Evolutionary conservation across 2,797 vertebrate species (phyloP), one percentile per base, ranked within the genome.

Genomic region (Chanos chanos): DNA sequence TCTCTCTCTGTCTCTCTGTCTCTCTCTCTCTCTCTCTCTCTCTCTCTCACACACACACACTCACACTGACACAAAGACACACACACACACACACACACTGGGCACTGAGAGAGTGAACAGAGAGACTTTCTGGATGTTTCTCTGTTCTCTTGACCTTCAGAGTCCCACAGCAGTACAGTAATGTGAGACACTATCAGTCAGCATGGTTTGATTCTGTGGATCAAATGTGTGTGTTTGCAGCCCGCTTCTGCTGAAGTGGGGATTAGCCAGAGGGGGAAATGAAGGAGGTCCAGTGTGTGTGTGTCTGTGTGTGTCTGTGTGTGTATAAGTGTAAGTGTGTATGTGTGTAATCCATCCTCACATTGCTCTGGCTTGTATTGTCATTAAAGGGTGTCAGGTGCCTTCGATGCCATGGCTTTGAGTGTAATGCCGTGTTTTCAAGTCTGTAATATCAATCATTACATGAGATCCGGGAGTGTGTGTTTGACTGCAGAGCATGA

Each of bases 121-220:
- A 41, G 40, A 43, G 40, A 24, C 43, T 56, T 54, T 64, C 64
- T 68, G 43, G 58, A 66, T 16, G 18, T 61, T 41, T 60, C 39
- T 43, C 54, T 64, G 56, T 70, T 59, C 31, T 59, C 65, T 72
- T 72, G 65, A 68, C 66, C 70, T 72, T 72, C 70, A 62, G 49
- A 69, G 62, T 83, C 86, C 75, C 33, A 45, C 22, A n/a, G n/a
- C n/a, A n/a, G 51, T 53, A 52, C 44, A 39, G 67, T 50, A 73
- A 73, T 39, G 31, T 68, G 59, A 70, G 59, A 34, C 7, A 6
- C 27, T 52, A 64, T 61, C 71, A 70, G 61, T 57, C 72, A 65
- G 40, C 63, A 51, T 49, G 49, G 49, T 56, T 55, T 58, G 51
- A 64, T 57, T 68, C 33, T 51, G 47, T 12, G 28, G 36, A 40